These are phyloP conservation scores for Seladonia tumulorum DNA, from an alignment of 2,888 invertebrate genomes.

Conservation along the genomic window DNA sequence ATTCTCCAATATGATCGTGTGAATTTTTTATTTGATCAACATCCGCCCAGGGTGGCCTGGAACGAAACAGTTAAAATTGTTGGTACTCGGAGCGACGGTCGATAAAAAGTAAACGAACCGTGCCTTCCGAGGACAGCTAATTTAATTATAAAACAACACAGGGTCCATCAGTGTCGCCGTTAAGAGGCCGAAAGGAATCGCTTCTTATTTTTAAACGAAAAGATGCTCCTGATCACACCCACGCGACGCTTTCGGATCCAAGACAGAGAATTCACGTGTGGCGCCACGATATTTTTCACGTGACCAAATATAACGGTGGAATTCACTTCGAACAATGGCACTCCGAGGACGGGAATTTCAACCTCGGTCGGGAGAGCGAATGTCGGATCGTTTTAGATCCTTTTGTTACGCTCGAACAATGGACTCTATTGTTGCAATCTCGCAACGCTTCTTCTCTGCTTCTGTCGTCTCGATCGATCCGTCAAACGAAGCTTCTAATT, in stretches of 20 bases:
- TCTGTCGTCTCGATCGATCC: not conserved
- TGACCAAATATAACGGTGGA: slow-evolving; percentile 26
- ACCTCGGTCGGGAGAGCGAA: not conserved
- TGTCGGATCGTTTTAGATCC: not conserved
- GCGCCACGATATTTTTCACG: slow-evolving; percentile 40
- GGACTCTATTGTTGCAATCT: not conserved
- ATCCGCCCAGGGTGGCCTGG: not conserved
- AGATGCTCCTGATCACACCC: slow-evolving; percentile 23
- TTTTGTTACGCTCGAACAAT: not conserved
- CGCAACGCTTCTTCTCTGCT: not conserved
- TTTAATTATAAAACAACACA: slow-evolving; percentile 34
- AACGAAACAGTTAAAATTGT: not conserved
- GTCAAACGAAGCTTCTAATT: not conserved
- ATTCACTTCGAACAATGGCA: not conserved
- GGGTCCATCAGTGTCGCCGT: not conserved
- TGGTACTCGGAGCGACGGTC: not conserved
- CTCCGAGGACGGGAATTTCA: not conserved
- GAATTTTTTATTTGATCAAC: not conserved
- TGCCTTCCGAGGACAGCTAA: not conserved
- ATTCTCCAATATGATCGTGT: not conserved
- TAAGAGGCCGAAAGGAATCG: slow-evolving; percentile 9
- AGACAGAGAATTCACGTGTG: slow-evolving; percentile 52
- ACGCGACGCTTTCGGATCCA: slow-evolving; percentile 23
- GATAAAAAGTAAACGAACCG: not conserved
- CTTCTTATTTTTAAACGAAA: slow-evolving; percentile 49